phyloP scores from a whole-genome alignment of 2,888 invertebrate genomes.

The Cephus pygmeus region DNA sequence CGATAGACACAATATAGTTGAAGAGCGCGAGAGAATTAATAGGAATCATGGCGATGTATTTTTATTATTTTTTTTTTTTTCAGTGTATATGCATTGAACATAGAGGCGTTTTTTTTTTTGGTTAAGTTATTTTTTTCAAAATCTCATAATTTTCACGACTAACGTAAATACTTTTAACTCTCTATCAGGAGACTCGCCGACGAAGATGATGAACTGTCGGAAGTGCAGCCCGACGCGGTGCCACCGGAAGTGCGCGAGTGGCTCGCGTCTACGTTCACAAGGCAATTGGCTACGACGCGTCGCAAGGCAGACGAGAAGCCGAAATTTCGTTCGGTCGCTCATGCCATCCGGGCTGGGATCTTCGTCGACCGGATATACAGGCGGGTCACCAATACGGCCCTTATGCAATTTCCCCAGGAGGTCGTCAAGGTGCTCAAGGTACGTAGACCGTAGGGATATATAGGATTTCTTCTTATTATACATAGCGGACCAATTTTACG shows the following conservation, averaged over 20 bases:
- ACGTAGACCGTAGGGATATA: constrained; percentile 38
- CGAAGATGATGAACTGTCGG: constrained; percentile 95
- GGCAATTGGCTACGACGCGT: constrained; percentile 84
- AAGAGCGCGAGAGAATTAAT: not conserved
- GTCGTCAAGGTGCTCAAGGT: constrained; percentile 90
- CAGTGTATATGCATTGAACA: not conserved
- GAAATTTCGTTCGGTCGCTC: constrained; percentile 94
- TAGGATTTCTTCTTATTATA: not conserved
- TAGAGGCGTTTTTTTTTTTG: not conserved
- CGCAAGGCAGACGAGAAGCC: constrained; percentile 84
- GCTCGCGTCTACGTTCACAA: constrained; percentile 95
- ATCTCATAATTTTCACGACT: constrained; percentile 1
- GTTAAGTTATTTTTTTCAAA: not conserved
- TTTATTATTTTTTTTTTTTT: not conserved
- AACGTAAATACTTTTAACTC: not conserved
- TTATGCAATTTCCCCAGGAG: constrained; percentile 89
- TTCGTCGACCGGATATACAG: constrained; percentile 96
- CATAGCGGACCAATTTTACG: not conserved
- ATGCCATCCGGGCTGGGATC: constrained; percentile 95
- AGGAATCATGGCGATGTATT: not conserved
- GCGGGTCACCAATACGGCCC: constrained; percentile 79
- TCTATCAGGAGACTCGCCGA: constrained; percentile 79
- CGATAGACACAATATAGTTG: not conserved
- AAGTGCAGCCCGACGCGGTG: constrained; percentile 96
- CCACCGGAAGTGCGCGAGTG: constrained; percentile 97